Evolutionary conservation across 1,140 invertebrate species (phyloP), one percentile per base, ranked within the genome.

Genomic region (Helicoverpa armigera): DNA sequence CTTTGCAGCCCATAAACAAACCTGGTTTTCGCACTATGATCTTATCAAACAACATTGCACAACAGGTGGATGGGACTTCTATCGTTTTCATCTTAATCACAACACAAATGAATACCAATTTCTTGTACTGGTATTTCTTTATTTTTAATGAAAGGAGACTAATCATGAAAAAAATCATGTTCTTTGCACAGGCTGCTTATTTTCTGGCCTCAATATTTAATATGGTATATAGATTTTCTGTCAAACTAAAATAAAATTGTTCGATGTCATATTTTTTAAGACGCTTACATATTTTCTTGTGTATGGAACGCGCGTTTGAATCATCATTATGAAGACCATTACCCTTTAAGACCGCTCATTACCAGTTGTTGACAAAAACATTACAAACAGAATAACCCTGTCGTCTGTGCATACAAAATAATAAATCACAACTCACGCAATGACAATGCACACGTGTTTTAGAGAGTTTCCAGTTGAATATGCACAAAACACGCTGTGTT

Each of bases 11-110:
- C 50, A 72, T 53, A 72, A 69, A 69, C 65, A 51, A 69, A 69
- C 65, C 65, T 69, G 65, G 43, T 69, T 69, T 69, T 69, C 43
- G 43, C 65, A 69, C 65, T 50, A 69, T 12, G 65, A 69, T 69
- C 3, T 69, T 69, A 69, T 69, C 65, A 67, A 11, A 23, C 10
- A 29, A 31, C 58, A 31, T 43, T 43, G 35, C 56, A 18, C 18
- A 69, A 69, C 65, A 69, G 43, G 65, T 69, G 43, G 65, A 69
- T 50, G 65, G 23, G 18, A 11, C 16, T 48, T 69, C 35, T 69
- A 69, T 50, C 65, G 11, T 69, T 48, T 50, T 50, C 43, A 69
- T 69, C 65, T 69, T 50, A 18, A 29, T 12, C 14, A 61, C 2
- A 18, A 69, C 35, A 50, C 9, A 48, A 10, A 50, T 67, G 7